phyloP scores from a whole-genome alignment of 2,888 invertebrate species.

The Andrena flavipes region DNA sequence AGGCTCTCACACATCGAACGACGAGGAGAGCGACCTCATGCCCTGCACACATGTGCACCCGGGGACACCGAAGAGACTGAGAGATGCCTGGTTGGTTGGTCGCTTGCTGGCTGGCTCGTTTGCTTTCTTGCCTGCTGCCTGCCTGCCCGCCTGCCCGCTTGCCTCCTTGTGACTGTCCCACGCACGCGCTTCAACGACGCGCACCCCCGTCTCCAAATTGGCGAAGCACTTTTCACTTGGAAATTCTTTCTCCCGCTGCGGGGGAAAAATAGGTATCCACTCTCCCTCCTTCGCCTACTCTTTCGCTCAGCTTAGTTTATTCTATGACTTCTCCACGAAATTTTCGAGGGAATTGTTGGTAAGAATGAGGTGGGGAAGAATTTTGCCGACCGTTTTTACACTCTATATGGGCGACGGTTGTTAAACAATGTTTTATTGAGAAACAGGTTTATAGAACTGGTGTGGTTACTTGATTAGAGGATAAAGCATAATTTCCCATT shows the following conservation, averaged over 20 bases:
- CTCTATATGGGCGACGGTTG: not conserved
- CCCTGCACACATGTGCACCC: constrained; percentile 72
- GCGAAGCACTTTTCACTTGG: constrained; percentile 64
- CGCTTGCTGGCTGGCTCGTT: constrained; percentile 24
- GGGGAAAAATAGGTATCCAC: constrained; percentile 39
- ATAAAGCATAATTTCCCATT: not conserved
- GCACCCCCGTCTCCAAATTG: constrained; percentile 64
- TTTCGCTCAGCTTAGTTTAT: not conserved
- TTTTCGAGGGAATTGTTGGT: not conserved
- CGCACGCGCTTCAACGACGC: constrained; percentile 58
- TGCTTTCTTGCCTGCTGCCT: constrained; percentile 33
- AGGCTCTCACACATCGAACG: constrained; percentile 69
- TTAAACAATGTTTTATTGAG: not conserved
- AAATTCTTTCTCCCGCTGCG: constrained; percentile 46
- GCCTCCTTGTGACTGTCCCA: constrained; percentile 42
- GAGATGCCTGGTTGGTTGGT: constrained; percentile 56
- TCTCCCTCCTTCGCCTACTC: not conserved
- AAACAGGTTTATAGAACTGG: not conserved
- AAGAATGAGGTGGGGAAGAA: not conserved
- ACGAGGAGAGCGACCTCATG: constrained; percentile 78
- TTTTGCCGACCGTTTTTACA: not conserved
- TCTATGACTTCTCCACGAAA: not conserved
- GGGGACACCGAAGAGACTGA: constrained; percentile 71
- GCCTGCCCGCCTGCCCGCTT: constrained; percentile 30
- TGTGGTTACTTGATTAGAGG: not conserved